phyloP scores from a whole-genome alignment of 2,888 invertebrate genomes.

The Neria commutata region DNA sequence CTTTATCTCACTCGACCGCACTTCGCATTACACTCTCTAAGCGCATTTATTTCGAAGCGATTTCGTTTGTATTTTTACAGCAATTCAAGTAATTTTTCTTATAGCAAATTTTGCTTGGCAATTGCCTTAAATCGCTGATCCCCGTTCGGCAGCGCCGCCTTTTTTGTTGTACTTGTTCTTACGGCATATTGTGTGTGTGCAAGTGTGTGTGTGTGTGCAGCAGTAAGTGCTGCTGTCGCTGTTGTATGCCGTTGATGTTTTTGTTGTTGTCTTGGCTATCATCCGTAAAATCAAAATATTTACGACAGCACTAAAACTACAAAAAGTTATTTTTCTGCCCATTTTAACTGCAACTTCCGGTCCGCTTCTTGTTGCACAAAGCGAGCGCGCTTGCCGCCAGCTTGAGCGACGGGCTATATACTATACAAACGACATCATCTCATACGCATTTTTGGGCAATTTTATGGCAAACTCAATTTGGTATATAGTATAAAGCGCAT shows the following conservation, averaged over 20 bases:
- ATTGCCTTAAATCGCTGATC: background rate
- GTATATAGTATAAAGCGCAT: slow-evolving; percentile 6
- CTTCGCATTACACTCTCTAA: no score
- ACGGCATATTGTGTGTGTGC: no score
- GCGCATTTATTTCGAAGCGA: no score
- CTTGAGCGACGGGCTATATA: background rate
- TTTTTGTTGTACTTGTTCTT: no score
- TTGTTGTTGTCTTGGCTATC: background rate
- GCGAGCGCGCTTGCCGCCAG: background rate
- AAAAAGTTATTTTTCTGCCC: slow-evolving; percentile 1
- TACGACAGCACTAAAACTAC: slow-evolving; percentile 19
- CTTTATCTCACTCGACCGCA: no score
- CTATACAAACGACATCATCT: background rate
- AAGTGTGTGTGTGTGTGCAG: no score
- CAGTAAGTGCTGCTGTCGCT: no score
- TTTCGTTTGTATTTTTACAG: no score
- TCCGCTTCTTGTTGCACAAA: background rate
- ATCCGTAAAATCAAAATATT: slow-evolving; percentile 18
- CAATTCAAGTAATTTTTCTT: background rate
- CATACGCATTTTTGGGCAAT: background rate
- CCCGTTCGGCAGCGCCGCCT: no score
- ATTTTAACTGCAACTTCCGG: slow-evolving; percentile 1
- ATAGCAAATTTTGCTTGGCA: background rate
- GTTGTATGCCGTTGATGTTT: background rate
- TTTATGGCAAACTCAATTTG: slow-evolving; percentile 17